phyloP scores from a whole-genome alignment of 1,140 invertebrate species.

The Drosophila gunungcola region DNA sequence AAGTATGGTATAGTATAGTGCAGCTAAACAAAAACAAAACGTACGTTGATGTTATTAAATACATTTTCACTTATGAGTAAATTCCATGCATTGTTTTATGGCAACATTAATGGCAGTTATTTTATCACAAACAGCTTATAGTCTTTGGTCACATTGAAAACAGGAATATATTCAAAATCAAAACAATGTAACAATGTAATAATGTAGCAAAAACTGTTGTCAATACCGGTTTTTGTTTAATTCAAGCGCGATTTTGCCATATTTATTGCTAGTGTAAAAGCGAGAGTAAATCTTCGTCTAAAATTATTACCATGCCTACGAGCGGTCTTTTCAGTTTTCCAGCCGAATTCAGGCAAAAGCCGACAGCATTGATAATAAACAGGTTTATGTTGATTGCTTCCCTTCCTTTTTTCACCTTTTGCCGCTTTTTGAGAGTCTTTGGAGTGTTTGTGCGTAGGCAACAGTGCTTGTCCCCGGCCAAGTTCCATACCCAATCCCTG shows the following conservation, averaged over 20 bases:
- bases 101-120: too few species aligned
- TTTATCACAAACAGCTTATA: too few species aligned
- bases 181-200: too few species aligned
- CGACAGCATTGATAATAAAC: constrained; percentile 49
- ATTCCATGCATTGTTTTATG: too few species aligned
- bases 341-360: constrained; percentile 31
- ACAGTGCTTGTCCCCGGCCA: constrained; percentile 13
- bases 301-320: constrained; percentile 10
- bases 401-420: constrained; percentile 18
- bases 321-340: constrained; percentile 21
- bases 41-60: too few species aligned
- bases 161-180: too few species aligned
- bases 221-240: too few species aligned
- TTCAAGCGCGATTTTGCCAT: neutral
- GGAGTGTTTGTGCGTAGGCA: constrained; percentile 32
- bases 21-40: too few species aligned
- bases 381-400: constrained; percentile 44
- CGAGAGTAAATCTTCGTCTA: constrained; percentile 26
- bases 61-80: too few species aligned
- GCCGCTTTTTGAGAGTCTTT: constrained; percentile 16
- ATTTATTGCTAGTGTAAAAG: constrained; percentile 2
- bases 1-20: neutral
- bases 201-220: too few species aligned
- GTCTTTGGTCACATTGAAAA: too few species aligned
- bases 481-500: constrained; percentile 62